Conservation (phyloP, 92 coral and sea anemone genomes). For the Heteractis magnifica region DNA sequence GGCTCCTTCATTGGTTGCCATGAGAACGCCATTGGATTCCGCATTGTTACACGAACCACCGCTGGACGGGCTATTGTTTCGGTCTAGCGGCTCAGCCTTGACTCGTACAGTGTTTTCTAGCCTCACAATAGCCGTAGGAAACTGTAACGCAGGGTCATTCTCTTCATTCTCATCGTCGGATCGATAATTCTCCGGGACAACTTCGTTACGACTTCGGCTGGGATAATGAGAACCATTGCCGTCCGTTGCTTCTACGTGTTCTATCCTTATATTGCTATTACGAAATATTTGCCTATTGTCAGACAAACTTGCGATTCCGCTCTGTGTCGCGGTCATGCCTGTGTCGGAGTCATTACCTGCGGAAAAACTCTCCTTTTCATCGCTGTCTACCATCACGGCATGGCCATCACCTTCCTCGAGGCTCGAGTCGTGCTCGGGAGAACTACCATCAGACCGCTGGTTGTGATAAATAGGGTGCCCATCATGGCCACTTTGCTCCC, state of each 20-base stretch:
- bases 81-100: constrained; percentile 71
- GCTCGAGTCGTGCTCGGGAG: constrained; percentile 49
- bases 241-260: constrained; percentile 9
- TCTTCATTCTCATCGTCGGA: constrained; percentile 28
- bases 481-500: constrained; percentile 26
- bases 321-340: constrained; percentile 24
- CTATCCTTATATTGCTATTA: constrained; percentile 7
- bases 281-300: constrained; percentile 10
- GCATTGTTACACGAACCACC: constrained; percentile 10
- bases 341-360: constrained; percentile 42
- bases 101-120: constrained; percentile 75
- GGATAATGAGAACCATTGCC: constrained; percentile 12
- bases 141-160: constrained; percentile 15
- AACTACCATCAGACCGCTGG: constrained; percentile 50
- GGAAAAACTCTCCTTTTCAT: constrained; percentile 33
- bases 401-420: constrained; percentile 36
- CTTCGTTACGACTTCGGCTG: constrained; percentile 15
- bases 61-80: constrained; percentile 17
- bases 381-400: constrained; percentile 37
- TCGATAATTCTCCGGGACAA: constrained; percentile 6
- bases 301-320: constrained; percentile 21
- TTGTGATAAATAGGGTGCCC: constrained; percentile 35
- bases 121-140: constrained; percentile 65
- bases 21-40: constrained; percentile 8
- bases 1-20: constrained; percentile 7